Evolutionary conservation across 1,140 invertebrate species (phyloP).

Genomic region (Notospermus geniculatus): DNA sequence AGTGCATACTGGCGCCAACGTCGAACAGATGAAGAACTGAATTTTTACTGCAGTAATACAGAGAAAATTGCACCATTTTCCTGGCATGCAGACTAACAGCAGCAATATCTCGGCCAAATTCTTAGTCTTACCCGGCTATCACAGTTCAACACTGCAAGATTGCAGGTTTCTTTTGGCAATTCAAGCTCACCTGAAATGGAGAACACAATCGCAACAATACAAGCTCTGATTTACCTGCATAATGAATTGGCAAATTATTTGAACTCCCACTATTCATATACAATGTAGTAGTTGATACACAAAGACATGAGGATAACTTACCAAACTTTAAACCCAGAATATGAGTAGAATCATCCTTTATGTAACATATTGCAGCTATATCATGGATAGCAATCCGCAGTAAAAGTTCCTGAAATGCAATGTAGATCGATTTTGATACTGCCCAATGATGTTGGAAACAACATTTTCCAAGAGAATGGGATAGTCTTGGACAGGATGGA

Average conservation of each 20-base stretch:
- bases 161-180: constrained; percentile 30
- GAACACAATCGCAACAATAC: not conserved
- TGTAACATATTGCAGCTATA: constrained; percentile 53
- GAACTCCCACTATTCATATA: no score
- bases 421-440: not conserved
- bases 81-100: not conserved
- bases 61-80: no score
- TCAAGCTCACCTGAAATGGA: constrained; percentile 37
- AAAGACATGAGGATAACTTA: constrained; percentile 24
- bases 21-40: no score
- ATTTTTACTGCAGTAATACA: no score
- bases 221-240: not conserved
- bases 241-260: no score
- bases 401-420: constrained; percentile 35
- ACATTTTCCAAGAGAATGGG: constrained; percentile 9
- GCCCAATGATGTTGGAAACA: not conserved
- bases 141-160: constrained; percentile 43
- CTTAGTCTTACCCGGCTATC: constrained; percentile 33
- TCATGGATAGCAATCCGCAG: constrained; percentile 49
- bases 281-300: not conserved
- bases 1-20: no score
- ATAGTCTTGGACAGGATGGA: no score
- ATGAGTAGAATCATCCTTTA: constrained; percentile 49
- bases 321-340: constrained; percentile 52
- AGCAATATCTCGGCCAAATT: not conserved